Percentiles rank a stretch among this genome's conserved stretches.
Evolutionary conservation across 2,113 vertebrate species (phyloP).

Genomic region (Halcyon malimbica): DNA sequence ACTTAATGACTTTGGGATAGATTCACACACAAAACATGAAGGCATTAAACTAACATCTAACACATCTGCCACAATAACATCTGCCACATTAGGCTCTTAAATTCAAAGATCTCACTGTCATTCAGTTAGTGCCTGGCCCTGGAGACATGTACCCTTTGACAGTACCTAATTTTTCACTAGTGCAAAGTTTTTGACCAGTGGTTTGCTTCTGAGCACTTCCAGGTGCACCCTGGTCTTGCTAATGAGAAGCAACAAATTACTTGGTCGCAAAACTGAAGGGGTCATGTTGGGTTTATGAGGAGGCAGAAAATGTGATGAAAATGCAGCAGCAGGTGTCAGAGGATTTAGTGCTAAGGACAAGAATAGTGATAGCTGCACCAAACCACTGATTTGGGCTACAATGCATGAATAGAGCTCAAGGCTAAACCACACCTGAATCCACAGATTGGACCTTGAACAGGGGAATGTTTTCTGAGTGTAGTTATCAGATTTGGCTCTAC

Average conservation of each 20-base stretch:
- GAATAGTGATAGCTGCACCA: background rate
- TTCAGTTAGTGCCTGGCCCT: background rate
- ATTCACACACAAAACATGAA: background rate
- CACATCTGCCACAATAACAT: background rate
- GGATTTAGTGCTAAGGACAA: background rate
- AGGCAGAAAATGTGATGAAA: background rate
- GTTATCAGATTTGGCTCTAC: background rate
- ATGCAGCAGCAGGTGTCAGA: background rate
- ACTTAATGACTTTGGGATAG: background rate
- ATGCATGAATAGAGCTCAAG: background rate
- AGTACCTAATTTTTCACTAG: background rate
- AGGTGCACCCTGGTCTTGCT: background rate
- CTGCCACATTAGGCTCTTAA: background rate
- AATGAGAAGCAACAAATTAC: background rate
- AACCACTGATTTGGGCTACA: background rate
- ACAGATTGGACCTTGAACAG: background rate
- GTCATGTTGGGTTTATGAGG: background rate
- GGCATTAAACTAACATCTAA: background rate
- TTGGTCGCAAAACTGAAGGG: background rate
- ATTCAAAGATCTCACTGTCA: background rate
- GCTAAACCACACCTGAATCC: background rate
- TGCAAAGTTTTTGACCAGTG: background rate
- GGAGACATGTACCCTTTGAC: background rate
- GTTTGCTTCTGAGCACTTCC: background rate
- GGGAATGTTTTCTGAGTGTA: background rate